Base-by-base conservation (phyloP, 2,888 invertebrate species). In the Microdon myrmicae region DNA sequence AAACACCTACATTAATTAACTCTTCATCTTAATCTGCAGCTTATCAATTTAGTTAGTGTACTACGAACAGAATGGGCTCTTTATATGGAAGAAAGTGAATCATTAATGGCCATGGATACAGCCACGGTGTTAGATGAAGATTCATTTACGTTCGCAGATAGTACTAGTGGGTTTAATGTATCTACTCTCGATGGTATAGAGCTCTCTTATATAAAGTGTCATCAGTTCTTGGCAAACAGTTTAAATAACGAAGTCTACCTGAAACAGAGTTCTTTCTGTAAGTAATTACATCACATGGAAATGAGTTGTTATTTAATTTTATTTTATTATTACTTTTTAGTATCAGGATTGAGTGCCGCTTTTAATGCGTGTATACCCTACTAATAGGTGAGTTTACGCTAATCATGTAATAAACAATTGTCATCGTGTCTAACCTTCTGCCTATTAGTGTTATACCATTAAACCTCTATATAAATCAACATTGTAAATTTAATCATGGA, bases 111-210 rank as follows among this genome's bases (percentile, higher is more conserved):
- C 3, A 34, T 68, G 4, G 51, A 58, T 9, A 10, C 32, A 5
- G 67, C 44, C 2, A 56, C 59, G n/a, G 41, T 48, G 3, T 61
- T 68, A 12, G 69, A 68, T 9, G 69, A 69, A n/a, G 53, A 51
- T 1, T 38, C 37, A 9, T 61, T 61, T 13, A 56, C 56, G 23
- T 39, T 39, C n/a, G 51, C 49, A 4, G 56, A 58, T 2, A 49
- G 44, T 13, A 60, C 61, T 7, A 38, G 14, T 1, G 69, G 71
- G 13, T 74, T 74, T 55, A 51, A 70, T 1, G 70, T 71, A 7
- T 72, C 73, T 7, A 74, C 78, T 58, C 73, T 79, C 7, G 73
- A 69, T 35, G 73, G 72, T n/a, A 75, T 79, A 29, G 79, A 79
- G 58, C 10, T 61, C 7, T 76, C 78, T 2, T 81, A 80, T 44